Base-by-base conservation (phyloP, 2,797 vertebrate genomes). In the Euthynnus affinis region DNA sequence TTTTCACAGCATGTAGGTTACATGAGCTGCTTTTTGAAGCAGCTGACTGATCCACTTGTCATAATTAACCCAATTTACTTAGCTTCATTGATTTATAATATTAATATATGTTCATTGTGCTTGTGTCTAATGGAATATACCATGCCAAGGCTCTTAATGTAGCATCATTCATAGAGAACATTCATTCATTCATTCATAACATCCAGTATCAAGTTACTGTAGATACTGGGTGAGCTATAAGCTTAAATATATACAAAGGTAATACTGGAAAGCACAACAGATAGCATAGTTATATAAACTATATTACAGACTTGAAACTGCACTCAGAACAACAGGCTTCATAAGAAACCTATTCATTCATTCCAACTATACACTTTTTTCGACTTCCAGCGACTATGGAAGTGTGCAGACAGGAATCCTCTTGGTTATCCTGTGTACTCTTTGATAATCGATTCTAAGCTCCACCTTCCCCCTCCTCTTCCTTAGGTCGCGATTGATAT, bases 401-500 rank as follows among this genome's bases (percentile, higher is more conserved):
- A 81, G 51, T 63, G 5, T 15, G 6, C 0, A 9, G 0, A 6
- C 2, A 0, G 0, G 18, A 61, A 0, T 53, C 0, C 52, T 91
- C 90, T 87, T 53, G 42, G 0, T 32, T 2, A 4, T 37, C 32
- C 8, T 20, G 9, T 10, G 4, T 1, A 60, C 75, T 91, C 86
- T 88, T 71, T 63, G 78, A 32, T 81, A 78, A 87, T 92, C 80
- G 82, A 91, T 82, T 76, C 61, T 42, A 82, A 58, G 87, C 93
- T 90, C 93, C 93, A 71, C 94, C 92, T 87, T 80, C 73, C 64
- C 55, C 20, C 53, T 74, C 78, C 76, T 83, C 67, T 72, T 83
- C 55, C 78, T 77, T 74, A 67, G 85, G 83, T 88, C 65, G 73
- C 89, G 91, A 94, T 94, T 92, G 93, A 95, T 93, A 94, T 94